Evolutionary conservation across 1,140 invertebrate species (phyloP), one percentile per base, ranked within the genome.

Genomic region (Globodera rostochiensis): DNA sequence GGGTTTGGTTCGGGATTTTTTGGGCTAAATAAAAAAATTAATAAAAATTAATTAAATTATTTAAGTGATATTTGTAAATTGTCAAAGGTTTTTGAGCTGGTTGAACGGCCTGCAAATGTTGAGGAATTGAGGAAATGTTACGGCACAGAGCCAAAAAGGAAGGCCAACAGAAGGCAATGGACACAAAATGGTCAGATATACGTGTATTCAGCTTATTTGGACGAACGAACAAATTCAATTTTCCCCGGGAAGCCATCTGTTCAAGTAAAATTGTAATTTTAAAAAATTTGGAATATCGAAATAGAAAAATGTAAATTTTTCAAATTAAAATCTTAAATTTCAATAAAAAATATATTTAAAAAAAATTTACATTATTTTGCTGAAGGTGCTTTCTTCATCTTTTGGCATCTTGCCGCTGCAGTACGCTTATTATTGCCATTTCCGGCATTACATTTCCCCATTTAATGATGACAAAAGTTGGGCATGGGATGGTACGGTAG

Each of bases 141-240:
- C 8, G 66, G 66, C 36, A 64, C 49, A 57, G 66, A 49, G 36
- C 57, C 15, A 46, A 49, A 49, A 76, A 76, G 57, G 8, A 76
- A n/a, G 13, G 66, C 57, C 36, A 53, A 8, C 66, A 76, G 6
- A 6, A 46, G 19, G 46, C 71, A 79, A 81, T 81, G 46, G 46
- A 60, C 70, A n/a, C 64, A 66, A 79, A 81, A 81, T 69, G 80
- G 73, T 25, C 25, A 77, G 19, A 13, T 81, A 67, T 71, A 74
- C 73, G 46, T 81, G 50, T 81, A 53, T 45, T 81, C 80, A 46
- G 80, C 80, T 13, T 79, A 81, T 80, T 69, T 81, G 47, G 80
- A 81, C 47, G 46, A 25, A 25, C 67, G 80, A 45, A 66, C 0
- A 47, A 81, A 81, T 80, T 79, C 78, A 25, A 25, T 80, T 5